Conservation (phyloP, 2,113 vertebrate species). For the Aegithalos caudatus region DNA sequence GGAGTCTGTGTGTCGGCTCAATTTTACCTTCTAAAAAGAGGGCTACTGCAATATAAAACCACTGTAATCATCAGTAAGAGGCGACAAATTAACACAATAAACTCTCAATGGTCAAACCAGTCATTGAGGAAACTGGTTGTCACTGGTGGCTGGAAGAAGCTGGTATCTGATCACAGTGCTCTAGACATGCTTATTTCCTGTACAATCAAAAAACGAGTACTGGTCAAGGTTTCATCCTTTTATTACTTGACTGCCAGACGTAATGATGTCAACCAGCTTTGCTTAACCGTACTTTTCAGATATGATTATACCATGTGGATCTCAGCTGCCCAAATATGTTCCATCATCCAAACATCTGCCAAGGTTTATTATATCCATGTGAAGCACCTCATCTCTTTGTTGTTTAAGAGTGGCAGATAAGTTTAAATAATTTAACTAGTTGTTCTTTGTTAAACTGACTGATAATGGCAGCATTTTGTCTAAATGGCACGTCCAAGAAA, state of each 20-base stretch:
- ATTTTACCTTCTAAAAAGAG: neutral
- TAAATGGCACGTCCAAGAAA: neutral
- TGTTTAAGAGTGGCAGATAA: neutral
- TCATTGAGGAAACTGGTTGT: neutral
- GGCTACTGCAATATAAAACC: neutral
- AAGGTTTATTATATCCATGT: neutral
- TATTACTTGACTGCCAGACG: neutral
- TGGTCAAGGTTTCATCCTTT: neutral
- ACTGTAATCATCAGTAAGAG: neutral
- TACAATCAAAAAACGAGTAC: neutral
- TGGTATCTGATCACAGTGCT: neutral
- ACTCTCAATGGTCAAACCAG: neutral
- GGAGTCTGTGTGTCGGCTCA: neutral
- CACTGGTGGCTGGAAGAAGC: neutral
- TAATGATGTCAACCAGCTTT: neutral
- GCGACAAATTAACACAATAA: neutral
- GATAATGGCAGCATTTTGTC: neutral
- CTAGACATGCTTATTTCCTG: neutral
- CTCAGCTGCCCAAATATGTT: neutral
- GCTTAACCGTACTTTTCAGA: neutral
- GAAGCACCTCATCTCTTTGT: neutral
- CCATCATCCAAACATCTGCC: neutral
- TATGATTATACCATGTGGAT: neutral
- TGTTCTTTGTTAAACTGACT: neutral
- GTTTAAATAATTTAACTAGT: neutral